Base-by-base conservation (phyloP, 2,113 vertebrate species). In the Dasyprocta punctata region DNA sequence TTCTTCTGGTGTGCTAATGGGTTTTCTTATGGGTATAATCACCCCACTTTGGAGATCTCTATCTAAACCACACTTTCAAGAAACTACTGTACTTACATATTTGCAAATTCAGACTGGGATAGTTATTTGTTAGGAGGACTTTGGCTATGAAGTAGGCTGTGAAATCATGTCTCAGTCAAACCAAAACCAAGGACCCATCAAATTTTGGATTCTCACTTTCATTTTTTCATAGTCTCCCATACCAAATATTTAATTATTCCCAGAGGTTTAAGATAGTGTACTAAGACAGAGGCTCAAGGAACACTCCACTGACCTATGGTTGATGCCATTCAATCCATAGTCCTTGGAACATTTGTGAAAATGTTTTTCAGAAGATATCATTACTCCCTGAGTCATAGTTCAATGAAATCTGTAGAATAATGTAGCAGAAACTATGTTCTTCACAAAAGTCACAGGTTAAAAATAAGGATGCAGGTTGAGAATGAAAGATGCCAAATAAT, bases 341-440 rank as follows among this genome's bases (percentile, higher is more conserved):
- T 54, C n/a, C n/a, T 87, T 24, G 47, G 54, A 77, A 30, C 60
- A 69, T 95, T 97, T 91, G 73, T 47, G 89, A 92, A 97, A 96
- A 96, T 89, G 54, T 78, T 83, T 24, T 52, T 94, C 61, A 58
- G 80, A 63, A 75, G 47, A 30, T 75, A 86, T 26, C 89, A 93
- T 44, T 14, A 8, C 36, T 58, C 33, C 49, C 89, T 69, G 49
- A 85, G 86, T 91, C 89, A 84, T 4, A 0, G 13, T 61, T 96
- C 93, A 81, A 97, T 77, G 78, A 89, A 93, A 54, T 92, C 41
- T 94, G 86, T 77, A 95, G 13, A 92, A 81, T 91, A 94, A 92
- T 44, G n/a, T 71, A 69, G 84, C n/a, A 88, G 78, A 65, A 94
- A 71, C 90, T 13, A 1, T 3, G 20, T 89, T 78, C 17, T 58